Evolutionary conservation across 1,140 invertebrate genomes (phyloP), one percentile per base, ranked within the genome.

Genomic region (Octopus bimaculoides): DNA sequence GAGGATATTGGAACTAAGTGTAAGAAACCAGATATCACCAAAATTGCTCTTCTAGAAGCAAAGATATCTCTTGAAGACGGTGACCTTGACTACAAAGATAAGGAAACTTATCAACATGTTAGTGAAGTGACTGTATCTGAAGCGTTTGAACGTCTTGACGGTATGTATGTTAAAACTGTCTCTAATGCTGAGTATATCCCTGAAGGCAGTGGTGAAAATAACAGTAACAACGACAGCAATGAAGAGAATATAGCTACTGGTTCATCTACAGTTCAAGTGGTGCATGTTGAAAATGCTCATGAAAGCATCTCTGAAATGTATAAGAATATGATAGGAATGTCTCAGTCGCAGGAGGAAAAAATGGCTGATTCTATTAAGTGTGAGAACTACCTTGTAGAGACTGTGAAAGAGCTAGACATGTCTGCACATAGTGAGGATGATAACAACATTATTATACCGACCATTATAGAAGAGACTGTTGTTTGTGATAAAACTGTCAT

Each of bases 351-450:
- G 14, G 66, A 71, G 66, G 66, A 20, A 6, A 20, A 20, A 10
- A 17, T 6, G 4, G 56, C 56, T 1, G 17, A 61, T 12, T 0
- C 17, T 6, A 71, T 12, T 20, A 71, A 71, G 14, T 71, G 66
- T 20, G 14, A 71, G 5, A 71, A 71, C 5, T 71, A 71, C 26
- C 14, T 12, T 71, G 66, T 71, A 20, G 26, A 20, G 66, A 14
- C 66, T 17, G 66, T 71, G 17, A 20, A 71, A 20, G 66, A 20
- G 9, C 4, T 71, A 12, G 66, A 71, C 5, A 71, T 71, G 66
- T 9, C 66, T 12, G 66, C 5, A 6, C 8, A 41, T 41, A 76
- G 78, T 61, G 77, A 81, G 76, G 54, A 56, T 73, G 78, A 80
- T 3, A n/a, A 69, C 5, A 75, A 73, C 56, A 73, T 77, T 52